Conservation (phyloP, 2,797 vertebrate genomes). For the Margarornis squamiger region DNA sequence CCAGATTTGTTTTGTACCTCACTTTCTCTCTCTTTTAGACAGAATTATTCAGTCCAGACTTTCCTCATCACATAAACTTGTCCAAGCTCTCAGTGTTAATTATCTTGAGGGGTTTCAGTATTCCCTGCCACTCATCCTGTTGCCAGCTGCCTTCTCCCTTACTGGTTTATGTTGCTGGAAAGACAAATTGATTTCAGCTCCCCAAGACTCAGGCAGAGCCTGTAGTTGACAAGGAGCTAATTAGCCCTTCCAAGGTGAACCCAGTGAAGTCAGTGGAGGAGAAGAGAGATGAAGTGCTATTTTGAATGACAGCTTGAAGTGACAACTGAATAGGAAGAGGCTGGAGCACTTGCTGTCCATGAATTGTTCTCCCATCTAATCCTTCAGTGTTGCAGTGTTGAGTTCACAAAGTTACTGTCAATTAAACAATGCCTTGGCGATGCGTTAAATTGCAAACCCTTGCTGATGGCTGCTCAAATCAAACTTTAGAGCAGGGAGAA, state of each 20-base stretch:
- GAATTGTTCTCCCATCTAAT: background rate
- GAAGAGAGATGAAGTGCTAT: background rate
- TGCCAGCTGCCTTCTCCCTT: background rate
- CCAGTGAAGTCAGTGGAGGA: background rate
- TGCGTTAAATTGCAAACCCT: background rate
- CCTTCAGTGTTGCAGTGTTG: background rate
- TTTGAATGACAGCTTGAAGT: background rate
- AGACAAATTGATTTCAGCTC: conserved; percentile 31
- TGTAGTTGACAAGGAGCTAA: conserved; percentile 24
- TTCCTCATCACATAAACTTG: background rate
- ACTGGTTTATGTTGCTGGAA: background rate
- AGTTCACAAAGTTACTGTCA: conserved; percentile 19
- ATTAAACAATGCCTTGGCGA: background rate
- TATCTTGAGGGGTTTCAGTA: background rate
- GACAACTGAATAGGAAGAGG: background rate
- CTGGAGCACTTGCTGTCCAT: background rate
- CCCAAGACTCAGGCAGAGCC: background rate
- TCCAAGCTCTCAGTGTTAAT: background rate
- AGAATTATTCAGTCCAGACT: background rate
- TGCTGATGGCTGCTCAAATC: background rate
- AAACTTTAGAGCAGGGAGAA: background rate
- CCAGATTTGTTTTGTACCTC: background rate
- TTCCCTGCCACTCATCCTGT: background rate
- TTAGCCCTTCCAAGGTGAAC: conserved; percentile 6
- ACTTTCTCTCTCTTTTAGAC: background rate